Base-by-base conservation (phyloP, 2,888 invertebrate species). In the Craniophora ligustri region DNA sequence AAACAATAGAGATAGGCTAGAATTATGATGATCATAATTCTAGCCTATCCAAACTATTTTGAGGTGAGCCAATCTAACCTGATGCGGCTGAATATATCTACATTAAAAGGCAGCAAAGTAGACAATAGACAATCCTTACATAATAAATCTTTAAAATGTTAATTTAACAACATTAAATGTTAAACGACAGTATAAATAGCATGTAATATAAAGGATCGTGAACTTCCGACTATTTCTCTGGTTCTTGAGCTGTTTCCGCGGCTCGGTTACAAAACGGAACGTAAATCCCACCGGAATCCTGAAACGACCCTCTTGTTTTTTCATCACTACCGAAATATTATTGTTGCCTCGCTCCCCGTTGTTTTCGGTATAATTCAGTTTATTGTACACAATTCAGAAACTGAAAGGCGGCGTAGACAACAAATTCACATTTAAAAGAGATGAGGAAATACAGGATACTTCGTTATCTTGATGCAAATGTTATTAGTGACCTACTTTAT, bases 241-340 rank as follows among this genome's bases (percentile, higher is more conserved):
- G 77, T 79, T 79, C 79, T 85, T 82, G 81, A 79, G 81, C 78
- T 67, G 67, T 59, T 65, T 73, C 71, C 67, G 61, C 51, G 56
- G 51, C 59, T 56, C 61, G 42, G 36, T 47, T 74, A 81, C 81
- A 81, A 86, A 85, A 84, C 79, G 81, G 79, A 73, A 76, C 76
- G 83, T 83, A 84, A 81, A 89, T 89, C 90, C 89, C 91, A 79
- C 76, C 84, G 90, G 91, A 82, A 66, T 82, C 81, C 78, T 79
- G 81, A 76, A 87, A 87, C 87, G 86, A 85, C 87, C 88, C 86
- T 86, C 85, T 86, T 87, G 84, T 87, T 91, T 91, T 91, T 89
- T 88, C 80, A 84, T 83, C 75, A 79, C 81, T 82, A 81, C 86
- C 84, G 82, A 87, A 91, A 89, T 89, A 89, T 89, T 85, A 89